Evolutionary conservation across 1,140 invertebrate genomes (phyloP), one percentile per base, ranked within the genome.

Genomic region (Drosophila auraria): DNA sequence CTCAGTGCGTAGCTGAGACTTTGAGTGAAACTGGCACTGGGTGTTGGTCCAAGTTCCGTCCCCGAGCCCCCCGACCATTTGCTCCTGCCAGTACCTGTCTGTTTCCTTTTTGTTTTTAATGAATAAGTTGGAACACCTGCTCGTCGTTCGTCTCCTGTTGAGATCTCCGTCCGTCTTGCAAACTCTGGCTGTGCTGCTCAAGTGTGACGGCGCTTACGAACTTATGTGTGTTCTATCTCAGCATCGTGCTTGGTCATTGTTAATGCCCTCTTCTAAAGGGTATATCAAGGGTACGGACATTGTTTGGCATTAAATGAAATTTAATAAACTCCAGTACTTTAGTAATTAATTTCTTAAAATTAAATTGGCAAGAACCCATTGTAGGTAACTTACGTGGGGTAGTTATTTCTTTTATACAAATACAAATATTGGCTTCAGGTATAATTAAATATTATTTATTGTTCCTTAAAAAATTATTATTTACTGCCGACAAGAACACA

Each of bases 91-190:
- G 76, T 51, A 56, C 42, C 66, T 71, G 75, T 71, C 75, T 79
- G 69, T 60, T 66, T 87, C 83, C 86, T 64, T 82, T 87, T 87
- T 81, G 84, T 84, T 89, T 78, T 87, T 89, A 87, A 87, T 87
- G 83, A 87, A 87, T 89, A 87, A 87, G 80, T 84, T 80, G 81
- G 78, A 89, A 89, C 83, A 87, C 83, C 83, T 87, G 83, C 80
- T 89, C 83, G 76, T 63, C 65, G 72, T 25, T 80, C 66, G 72
- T 61, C 75, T 81, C 79, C 66, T 69, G 75, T 76, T 76, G 53
- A 81, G 73, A 58, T 73, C 82, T 78, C 62, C 25, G 50, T 60
- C 71, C 42, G 59, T 65, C 44, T 56, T 36, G 57, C 54, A 45
- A 57, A 44, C 59, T 69, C 69, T 65, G 83, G 70, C 66, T 72